Percentiles rank a stretch among this genome's conserved stretches.
These are phyloP conservation scores for Metopia argyrocephala DNA, from an alignment of 2,888 invertebrate genomes.

Conservation along the genomic window DNA sequence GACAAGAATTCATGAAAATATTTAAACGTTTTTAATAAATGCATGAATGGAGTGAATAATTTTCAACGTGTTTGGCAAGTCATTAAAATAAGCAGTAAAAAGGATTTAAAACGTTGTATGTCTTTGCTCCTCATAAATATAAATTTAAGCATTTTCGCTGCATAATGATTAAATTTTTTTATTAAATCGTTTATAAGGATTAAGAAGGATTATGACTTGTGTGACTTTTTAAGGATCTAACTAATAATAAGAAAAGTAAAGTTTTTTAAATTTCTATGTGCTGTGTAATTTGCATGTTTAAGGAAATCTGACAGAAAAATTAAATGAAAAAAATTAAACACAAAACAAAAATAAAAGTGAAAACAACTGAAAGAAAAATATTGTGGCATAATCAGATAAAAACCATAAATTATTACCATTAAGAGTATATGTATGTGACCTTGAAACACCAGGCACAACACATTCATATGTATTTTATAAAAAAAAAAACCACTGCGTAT, in stretches of 20 bases:
- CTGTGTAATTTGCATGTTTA: conserved; percentile 9
- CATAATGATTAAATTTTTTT: no score
- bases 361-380: conserved; percentile 12
- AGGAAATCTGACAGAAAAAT: not conserved
- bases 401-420: conserved; percentile 9
- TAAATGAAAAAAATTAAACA: not conserved
- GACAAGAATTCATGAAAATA: not conserved
- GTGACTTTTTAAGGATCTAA: no score
- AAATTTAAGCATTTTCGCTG: not conserved
- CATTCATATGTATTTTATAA: not conserved
- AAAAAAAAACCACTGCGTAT: not conserved
- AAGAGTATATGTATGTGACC: conserved; percentile 20
- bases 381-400: not conserved
- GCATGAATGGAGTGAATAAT: not conserved
- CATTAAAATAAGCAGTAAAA: conserved; percentile 16
- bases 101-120: no score
- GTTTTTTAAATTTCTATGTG: conserved; percentile 33
- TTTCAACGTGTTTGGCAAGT: not conserved
- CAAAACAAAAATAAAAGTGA: not conserved
- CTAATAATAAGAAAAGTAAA: no score
- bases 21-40: not conserved
- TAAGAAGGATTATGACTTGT: no score
- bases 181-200: no score
- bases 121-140: no score
- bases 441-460: not conserved